Base-by-base conservation (phyloP, 1,140 invertebrate species). In the Atopsyche davidsoni region DNA sequence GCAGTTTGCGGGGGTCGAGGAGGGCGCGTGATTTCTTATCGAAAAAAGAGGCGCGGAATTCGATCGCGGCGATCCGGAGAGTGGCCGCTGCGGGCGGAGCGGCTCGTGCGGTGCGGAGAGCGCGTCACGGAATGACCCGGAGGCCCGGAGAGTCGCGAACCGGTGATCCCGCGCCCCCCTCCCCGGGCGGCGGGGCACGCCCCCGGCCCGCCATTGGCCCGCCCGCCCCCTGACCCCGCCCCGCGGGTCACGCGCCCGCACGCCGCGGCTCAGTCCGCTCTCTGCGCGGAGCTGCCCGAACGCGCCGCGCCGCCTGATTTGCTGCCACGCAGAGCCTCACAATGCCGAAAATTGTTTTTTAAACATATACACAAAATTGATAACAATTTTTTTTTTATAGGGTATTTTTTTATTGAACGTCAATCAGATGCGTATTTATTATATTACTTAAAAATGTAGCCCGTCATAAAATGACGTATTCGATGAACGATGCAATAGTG, bases 181-280 rank as follows among this genome's bases (percentile, higher is more conserved):
- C 47, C 14, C 21, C 19, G 18, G 28, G n/a, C 7, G 41, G 11
- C 41, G 31, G 38, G 47, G 24, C 32, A 10, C 25, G 25, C 42
- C 23, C 17, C 63, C 64, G 67, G 67, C 67, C 65, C 64, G 67
- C 68, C 66, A 71, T 71, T 71, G 69, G 68, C 69, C 69, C 69
- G 65, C 66, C 67, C 65, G 67, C 62, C 64, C 41, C 41, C 69
- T 67, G 68, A 64, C 66, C 67, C 65, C 66, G 62, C 64, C 41
- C 41, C 41, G 21, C 17, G 41, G 17, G 19, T 36, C 6, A 36
- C 13, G 19, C 38, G 19, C n/a, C 19, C n/a, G 19, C n/a, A 4
- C 4, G 2, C 38, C 3, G 16, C 4, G 19, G 13, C n/a, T 16
- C 4, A n/a, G 19, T 17, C 18, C 32, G 32, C 32, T 34, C 3